Conservation (phyloP, 2,113 vertebrate species). For the Regulus satrapa region DNA sequence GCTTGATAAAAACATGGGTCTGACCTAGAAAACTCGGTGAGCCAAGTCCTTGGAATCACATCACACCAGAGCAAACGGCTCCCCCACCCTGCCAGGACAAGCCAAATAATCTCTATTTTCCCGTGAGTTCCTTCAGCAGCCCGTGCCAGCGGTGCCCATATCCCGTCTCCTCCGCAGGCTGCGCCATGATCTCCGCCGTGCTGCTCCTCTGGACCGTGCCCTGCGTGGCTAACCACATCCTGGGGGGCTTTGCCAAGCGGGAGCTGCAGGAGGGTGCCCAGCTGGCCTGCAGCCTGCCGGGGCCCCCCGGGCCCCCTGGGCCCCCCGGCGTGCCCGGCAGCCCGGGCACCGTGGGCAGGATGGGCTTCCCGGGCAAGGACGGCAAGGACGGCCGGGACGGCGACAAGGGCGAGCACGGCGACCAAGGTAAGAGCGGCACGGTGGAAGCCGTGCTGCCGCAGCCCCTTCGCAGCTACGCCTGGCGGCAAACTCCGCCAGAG, state of each 20-base stretch:
- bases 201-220: conserved; percentile 78
- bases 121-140: fast-evolving
- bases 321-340: conserved; percentile 79
- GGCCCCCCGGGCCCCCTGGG: conserved; percentile 83
- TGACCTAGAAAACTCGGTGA: background rate
- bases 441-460: too few relatives aligned
- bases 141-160: fast-evolving
- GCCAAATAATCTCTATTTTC: background rate
- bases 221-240: conserved; percentile 75
- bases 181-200: conserved; percentile 77
- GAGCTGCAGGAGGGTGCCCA: conserved; percentile 77
- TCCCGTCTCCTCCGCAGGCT: conserved; percentile 53
- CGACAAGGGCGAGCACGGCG: conserved; percentile 80
- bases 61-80: background rate
- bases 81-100: background rate
- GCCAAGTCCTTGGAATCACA: background rate
- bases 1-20: background rate
- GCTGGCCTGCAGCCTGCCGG: conserved; percentile 86
- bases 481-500: background rate
- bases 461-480: background rate
- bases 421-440: conserved; percentile 86
- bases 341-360: conserved; percentile 81
- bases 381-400: conserved; percentile 88
- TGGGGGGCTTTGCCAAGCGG: conserved; percentile 64
- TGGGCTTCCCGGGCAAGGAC: conserved; percentile 88